These are phyloP conservation scores for Diadegma fenestrale DNA, from an alignment of 2,888 invertebrate species.

Conservation along the genomic window DNA sequence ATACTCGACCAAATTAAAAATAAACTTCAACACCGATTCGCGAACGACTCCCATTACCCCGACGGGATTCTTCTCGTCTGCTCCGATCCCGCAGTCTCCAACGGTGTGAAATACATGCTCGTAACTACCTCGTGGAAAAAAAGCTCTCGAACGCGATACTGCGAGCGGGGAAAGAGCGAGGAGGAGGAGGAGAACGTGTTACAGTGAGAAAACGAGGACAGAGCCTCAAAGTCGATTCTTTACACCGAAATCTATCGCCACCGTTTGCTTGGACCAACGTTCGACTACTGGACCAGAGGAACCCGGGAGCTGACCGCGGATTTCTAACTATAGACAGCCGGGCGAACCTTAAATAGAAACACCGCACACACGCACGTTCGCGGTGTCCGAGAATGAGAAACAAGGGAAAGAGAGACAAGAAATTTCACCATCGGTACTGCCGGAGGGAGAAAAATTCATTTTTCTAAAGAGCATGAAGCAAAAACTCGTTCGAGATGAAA, in stretches of 20 bases:
- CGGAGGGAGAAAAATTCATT: conserved; percentile 33
- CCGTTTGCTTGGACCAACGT: conserved; percentile 5
- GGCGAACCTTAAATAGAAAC: conserved; percentile 84
- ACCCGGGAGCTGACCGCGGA: conserved; percentile 78
- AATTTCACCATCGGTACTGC: conserved; percentile 58
- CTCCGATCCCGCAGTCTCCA: background rate
- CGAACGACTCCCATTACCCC: conserved; percentile 8
- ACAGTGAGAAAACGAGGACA: conserved; percentile 49
- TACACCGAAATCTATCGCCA: conserved; percentile 12
- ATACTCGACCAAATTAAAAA: conserved; percentile 23
- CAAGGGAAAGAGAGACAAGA: conserved; percentile 44
- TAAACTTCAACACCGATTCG: conserved; percentile 30
- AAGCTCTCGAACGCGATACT: background rate
- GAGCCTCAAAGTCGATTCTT: conserved; percentile 35
- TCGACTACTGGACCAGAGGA: conserved; percentile 58
- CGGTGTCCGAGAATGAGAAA: conserved; percentile 53
- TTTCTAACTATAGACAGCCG: conserved; percentile 84
- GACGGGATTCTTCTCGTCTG: background rate
- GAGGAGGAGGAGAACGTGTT: background rate
- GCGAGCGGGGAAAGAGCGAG: background rate
- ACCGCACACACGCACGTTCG: conserved; percentile 28
- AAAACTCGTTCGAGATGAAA: background rate
- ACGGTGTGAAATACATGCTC: background rate
- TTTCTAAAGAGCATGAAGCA: conserved; percentile 12
- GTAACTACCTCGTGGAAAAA: background rate